A percentile compares a stretch with the other conserved stretches of the same genome.
Evolutionary conservation across 2,888 invertebrate species (phyloP).

Genomic region (Diogma glabrata): DNA sequence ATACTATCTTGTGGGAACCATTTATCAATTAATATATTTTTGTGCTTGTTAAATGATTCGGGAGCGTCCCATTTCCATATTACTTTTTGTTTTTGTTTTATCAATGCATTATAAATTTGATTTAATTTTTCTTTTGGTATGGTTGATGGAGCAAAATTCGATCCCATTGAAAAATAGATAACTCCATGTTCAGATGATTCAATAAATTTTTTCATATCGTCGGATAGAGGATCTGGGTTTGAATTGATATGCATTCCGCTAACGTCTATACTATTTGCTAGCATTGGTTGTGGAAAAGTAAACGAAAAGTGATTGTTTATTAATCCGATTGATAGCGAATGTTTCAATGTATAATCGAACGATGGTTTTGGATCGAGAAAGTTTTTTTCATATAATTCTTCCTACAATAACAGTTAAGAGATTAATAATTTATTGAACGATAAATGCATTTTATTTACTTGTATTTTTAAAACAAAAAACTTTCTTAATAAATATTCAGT

Average conservation of each 20-base stretch:
- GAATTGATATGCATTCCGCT: conserved; percentile 35
- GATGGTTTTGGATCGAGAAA: conserved; percentile 26
- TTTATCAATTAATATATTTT: conserved; percentile 32
- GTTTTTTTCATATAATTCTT: conserved; percentile 24
- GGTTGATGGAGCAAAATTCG: conserved; percentile 28
- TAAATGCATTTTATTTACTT: neutral
- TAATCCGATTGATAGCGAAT: conserved; percentile 27
- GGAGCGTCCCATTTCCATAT: conserved; percentile 37
- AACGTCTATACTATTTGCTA: conserved; percentile 35
- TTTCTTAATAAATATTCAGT: conserved; percentile 23
- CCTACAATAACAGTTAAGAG: conserved; percentile 2
- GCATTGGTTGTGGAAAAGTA: conserved; percentile 30
- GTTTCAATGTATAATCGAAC: conserved; percentile 24
- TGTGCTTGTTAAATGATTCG: conserved; percentile 26
- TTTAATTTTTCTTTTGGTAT: conserved; percentile 22
- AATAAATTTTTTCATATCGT: conserved; percentile 32
- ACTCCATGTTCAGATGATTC: conserved; percentile 36
- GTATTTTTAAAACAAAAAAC: conserved; percentile 27
- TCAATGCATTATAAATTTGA: conserved; percentile 13
- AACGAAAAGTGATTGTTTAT: conserved; percentile 32
- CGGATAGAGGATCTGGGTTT: conserved; percentile 26
- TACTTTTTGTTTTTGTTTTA: conserved; percentile 29
- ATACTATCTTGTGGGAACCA: conserved; percentile 40
- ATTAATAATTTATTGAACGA: neutral
- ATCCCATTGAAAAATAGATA: conserved; percentile 40